These are phyloP conservation scores for Catagonus wagneri DNA, from an alignment of 2,113 vertebrate species.

Conservation along the genomic window DNA sequence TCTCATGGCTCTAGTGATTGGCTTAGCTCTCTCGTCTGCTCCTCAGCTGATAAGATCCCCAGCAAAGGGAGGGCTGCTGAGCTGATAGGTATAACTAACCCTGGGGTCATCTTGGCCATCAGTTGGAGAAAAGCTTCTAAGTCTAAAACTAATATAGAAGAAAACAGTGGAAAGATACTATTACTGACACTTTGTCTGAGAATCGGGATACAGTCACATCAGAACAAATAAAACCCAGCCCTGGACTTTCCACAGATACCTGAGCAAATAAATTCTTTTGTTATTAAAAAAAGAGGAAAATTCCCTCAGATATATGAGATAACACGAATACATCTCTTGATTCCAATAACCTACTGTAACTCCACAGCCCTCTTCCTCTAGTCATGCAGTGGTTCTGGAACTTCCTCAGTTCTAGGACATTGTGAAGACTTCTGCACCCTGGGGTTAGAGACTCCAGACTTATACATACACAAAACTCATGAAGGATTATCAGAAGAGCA, in stretches of 20 bases:
- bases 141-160: neutral
- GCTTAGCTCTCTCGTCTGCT: neutral
- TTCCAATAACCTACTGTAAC: neutral
- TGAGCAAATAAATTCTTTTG: conserved; percentile 23
- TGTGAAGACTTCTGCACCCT: neutral
- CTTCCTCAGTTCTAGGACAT: neutral
- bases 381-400: neutral
- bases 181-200: neutral
- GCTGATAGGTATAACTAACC: neutral
- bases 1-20: neutral
- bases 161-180: neutral
- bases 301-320: neutral
- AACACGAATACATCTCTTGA: neutral
- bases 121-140: neutral
- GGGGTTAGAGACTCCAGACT: neutral
- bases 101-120: neutral
- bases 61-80: neutral
- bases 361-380: neutral
- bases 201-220: neutral
- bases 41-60: neutral
- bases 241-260: neutral
- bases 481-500: neutral
- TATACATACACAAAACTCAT: neutral
- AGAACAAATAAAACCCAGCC: neutral
- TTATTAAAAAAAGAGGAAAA: neutral